Conservation (phyloP, 2,113 vertebrate genomes). For the Athene cunicularia region DNA sequence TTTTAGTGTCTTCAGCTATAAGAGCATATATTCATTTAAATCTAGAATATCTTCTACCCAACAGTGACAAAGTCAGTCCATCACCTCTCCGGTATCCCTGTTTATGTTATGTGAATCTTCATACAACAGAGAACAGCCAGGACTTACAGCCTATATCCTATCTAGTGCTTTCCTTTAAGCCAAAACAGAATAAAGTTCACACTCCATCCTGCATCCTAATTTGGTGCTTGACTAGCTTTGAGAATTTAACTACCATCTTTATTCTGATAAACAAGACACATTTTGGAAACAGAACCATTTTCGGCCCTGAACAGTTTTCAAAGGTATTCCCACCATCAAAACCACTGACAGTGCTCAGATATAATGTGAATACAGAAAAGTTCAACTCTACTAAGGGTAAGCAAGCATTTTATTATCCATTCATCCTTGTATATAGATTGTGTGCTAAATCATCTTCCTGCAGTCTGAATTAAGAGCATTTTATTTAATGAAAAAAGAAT, state of each 20-base stretch:
- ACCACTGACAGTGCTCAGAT: neutral
- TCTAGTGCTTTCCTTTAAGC: neutral
- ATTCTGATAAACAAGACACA: neutral
- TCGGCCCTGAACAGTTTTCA: neutral
- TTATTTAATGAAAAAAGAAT: neutral
- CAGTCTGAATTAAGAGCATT: neutral
- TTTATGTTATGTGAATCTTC: neutral
- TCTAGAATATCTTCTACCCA: neutral
- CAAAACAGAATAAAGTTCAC: neutral
- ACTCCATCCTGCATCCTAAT: neutral
- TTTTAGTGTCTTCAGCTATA: neutral
- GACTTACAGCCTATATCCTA: neutral
- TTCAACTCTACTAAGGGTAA: neutral
- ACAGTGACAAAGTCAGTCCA: neutral
- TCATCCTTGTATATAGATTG: neutral
- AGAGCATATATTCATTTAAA: neutral
- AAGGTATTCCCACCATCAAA: neutral
- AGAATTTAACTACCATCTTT: neutral
- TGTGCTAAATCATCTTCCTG: neutral
- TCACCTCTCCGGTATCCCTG: neutral
- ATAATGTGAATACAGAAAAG: neutral
- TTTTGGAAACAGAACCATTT: neutral
- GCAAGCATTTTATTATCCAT: neutral
- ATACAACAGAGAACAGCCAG: neutral
- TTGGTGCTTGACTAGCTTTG: neutral